phyloP scores from a whole-genome alignment of 2,113 vertebrate genomes.

The Nasalis larvatus region DNA sequence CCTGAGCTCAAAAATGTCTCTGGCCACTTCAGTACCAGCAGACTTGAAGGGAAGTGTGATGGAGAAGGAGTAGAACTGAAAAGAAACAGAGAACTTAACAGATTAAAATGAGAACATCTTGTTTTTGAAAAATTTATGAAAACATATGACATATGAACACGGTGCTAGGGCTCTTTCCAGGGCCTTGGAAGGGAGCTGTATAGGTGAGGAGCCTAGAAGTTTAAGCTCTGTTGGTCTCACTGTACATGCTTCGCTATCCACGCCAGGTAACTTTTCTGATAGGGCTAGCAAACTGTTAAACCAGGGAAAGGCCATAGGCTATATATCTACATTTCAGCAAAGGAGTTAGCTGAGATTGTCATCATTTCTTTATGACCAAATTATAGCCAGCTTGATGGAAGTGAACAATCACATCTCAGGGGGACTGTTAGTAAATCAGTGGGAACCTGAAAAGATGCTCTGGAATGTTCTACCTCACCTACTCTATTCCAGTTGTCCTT shows the following conservation, averaged over 20 bases:
- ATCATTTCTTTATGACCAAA: conserved; percentile 10
- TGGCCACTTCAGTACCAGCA: neutral
- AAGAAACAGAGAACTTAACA: neutral
- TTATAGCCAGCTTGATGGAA: neutral
- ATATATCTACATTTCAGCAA: neutral
- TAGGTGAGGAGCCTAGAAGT: neutral
- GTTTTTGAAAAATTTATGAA: neutral
- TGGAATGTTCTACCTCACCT: neutral
- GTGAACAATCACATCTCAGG: neutral
- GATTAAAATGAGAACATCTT: neutral
- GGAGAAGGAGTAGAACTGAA: neutral
- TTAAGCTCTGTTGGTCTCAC: neutral
- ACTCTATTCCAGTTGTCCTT: neutral
- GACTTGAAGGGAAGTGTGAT: neutral
- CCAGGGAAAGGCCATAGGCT: neutral
- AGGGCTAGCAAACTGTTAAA: neutral
- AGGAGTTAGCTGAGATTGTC: neutral
- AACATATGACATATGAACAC: neutral
- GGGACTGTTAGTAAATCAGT: neutral
- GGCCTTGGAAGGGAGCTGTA: neutral
- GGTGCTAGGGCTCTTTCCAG: neutral
- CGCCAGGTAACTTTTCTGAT: neutral
- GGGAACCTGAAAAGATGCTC: neutral
- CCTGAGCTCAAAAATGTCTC: neutral
- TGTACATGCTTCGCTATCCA: neutral